Evolutionary conservation across 2,113 vertebrate genomes (phyloP).

Genomic region (Paraplagusia blochii): DNA sequence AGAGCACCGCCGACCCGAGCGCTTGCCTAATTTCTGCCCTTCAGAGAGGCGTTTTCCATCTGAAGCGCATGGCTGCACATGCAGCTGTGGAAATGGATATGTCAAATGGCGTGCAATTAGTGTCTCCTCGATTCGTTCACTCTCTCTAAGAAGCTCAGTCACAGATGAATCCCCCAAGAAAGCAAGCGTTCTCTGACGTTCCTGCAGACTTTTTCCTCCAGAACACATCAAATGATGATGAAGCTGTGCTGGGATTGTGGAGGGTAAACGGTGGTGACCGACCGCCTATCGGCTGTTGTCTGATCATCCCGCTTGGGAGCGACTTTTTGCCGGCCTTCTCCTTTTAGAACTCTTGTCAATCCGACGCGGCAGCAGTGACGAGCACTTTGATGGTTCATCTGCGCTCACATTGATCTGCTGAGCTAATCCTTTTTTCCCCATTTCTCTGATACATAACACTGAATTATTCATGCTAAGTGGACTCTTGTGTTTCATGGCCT

Average conservation of each 20-base stretch:
- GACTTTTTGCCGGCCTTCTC: not conserved
- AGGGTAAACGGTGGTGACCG: conserved; percentile 25
- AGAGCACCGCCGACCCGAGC: conserved; percentile 52
- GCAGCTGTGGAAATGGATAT: conserved; percentile 65
- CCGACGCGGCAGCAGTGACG: conserved; percentile 8
- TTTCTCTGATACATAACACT: conserved; percentile 69
- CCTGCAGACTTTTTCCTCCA: conserved; percentile 43
- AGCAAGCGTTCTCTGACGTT: conserved; percentile 14
- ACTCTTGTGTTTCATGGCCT: conserved; percentile 56
- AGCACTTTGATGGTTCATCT: conserved; percentile 44
- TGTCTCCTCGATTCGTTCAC: conserved; percentile 44
- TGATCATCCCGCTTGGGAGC: conserved; percentile 10
- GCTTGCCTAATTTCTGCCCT: conserved; percentile 63
- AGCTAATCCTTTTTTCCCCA: conserved; percentile 59
- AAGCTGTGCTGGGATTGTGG: conserved; percentile 8
- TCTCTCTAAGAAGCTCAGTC: conserved; percentile 35
- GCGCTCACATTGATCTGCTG: conserved; percentile 58
- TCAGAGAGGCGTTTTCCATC: conserved; percentile 57
- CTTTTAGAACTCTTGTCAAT: conserved; percentile 9
- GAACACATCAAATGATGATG: conserved; percentile 36
- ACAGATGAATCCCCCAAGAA: conserved; percentile 13
- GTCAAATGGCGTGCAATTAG: conserved; percentile 63
- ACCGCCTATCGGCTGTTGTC: conserved; percentile 5
- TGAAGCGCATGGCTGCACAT: conserved; percentile 54
- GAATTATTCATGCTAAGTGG: conserved; percentile 78